Conservation (phyloP, 2,113 vertebrate species). For the Perca flavescens region DNA sequence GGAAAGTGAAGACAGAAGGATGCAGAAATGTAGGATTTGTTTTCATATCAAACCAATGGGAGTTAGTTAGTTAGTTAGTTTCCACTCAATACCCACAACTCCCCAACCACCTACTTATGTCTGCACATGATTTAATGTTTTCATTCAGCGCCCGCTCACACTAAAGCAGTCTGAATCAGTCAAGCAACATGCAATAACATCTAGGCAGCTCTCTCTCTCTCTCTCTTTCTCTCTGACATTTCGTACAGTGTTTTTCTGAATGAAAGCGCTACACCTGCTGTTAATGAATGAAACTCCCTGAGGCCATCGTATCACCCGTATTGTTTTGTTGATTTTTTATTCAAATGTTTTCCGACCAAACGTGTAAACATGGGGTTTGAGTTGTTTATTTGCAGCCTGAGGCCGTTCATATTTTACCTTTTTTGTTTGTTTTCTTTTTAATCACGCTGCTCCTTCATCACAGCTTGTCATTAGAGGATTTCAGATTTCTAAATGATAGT, state of each 20-base stretch:
- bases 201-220: neutral
- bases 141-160: neutral
- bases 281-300: constrained; percentile 11
- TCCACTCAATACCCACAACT: neutral
- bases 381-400: neutral
- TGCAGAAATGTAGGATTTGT: neutral
- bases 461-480: neutral
- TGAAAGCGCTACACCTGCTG: constrained; percentile 9
- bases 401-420: neutral
- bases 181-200: neutral
- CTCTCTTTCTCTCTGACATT: neutral
- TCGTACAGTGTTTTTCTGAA: constrained; percentile 2
- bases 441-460: neutral
- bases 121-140: constrained; percentile 1
- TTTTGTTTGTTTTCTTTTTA: neutral
- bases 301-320: neutral
- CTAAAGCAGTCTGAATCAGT: neutral
- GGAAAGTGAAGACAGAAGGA: neutral
- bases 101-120: neutral
- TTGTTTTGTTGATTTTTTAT: neutral
- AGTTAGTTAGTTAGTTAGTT: neutral
- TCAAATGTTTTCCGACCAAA: neutral
- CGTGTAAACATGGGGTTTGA: neutral
- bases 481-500: neutral
- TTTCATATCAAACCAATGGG: neutral